A percentile compares a stretch with the other conserved stretches of the same genome.
phyloP scores from a whole-genome alignment of 2,113 vertebrate genomes.

The cattle (Bos taurus) region ARS-UCD2.0 NC_037332.1:7435501-7436000 shows the following conservation, averaged over 20 bases:
- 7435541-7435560: not conserved
- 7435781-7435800: not conserved
- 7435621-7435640: not conserved
- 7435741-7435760: not conserved
- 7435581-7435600: not conserved
- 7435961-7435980: not conserved
- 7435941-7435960: not conserved
- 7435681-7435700: not conserved
- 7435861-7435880: not conserved
- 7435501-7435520: not conserved
- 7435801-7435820: not conserved
- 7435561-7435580: not conserved
- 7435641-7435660: not conserved
- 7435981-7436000: not conserved
- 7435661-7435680: not conserved
- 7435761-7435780: not conserved
- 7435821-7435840: not conserved
- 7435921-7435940: not conserved
- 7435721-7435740: not conserved
- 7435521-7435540: not conserved
- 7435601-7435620: accelerated
- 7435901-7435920: not conserved
- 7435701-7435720: not conserved
- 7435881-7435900: not conserved
- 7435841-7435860: not conserved